Percentiles rank a stretch among this genome's conserved stretches.
These are phyloP conservation scores for Amia ocellicauda DNA, from an alignment of 2,113 vertebrate genomes.

Conservation along the genomic window DNA sequence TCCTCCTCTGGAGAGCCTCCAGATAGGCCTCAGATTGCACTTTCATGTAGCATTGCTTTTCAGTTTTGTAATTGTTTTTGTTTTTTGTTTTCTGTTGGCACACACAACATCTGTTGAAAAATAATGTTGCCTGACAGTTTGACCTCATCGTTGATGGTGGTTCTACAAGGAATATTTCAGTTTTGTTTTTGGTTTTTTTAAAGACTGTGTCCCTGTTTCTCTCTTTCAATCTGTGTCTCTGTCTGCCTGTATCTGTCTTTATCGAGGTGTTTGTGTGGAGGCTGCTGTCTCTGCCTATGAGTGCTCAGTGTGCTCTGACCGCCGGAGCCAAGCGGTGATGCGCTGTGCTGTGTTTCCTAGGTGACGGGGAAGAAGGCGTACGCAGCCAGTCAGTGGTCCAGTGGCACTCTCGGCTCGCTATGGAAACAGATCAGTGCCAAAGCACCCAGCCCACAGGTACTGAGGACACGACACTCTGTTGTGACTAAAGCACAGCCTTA, in stretches of 20 bases:
- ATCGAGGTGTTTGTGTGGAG: no score
- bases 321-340: neutral
- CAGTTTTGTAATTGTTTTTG: neutral
- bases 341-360: constrained; percentile 26
- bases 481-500: no score
- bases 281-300: neutral
- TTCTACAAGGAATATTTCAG: no score
- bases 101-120: neutral
- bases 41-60: neutral
- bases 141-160: neutral
- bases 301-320: neutral
- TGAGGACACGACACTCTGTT: no score
- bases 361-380: constrained; percentile 58
- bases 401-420: constrained; percentile 55
- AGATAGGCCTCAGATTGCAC: neutral
- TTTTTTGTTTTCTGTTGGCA: neutral
- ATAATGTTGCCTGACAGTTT: no score
- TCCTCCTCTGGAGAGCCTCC: no score
- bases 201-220: neutral
- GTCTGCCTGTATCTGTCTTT: no score
- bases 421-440: constrained; percentile 48
- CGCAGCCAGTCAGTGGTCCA: constrained; percentile 56
- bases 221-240: neutral
- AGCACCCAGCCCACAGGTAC: constrained; percentile 39
- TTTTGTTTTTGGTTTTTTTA: neutral